These are phyloP conservation scores for Poeciliopsis turrubarensis DNA, from an alignment of 2,113 vertebrate genomes.

Conservation along the genomic window DNA sequence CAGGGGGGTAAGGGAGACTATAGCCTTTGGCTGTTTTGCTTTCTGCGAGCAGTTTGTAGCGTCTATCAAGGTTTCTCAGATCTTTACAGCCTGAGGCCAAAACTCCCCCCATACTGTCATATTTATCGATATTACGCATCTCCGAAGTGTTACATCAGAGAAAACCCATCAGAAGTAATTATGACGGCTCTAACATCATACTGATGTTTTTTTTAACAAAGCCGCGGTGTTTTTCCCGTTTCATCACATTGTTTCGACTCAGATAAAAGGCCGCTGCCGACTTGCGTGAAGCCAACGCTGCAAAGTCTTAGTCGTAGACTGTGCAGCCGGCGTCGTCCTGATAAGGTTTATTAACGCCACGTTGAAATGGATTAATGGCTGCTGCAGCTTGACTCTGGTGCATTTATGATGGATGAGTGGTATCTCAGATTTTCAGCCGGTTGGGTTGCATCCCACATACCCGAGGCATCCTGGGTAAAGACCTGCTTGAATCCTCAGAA, in stretches of 20 bases:
- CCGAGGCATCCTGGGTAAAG: slow-evolving; percentile 23
- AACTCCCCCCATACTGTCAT: slow-evolving; percentile 16
- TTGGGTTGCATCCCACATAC: slow-evolving; percentile 46
- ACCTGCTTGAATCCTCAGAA: slow-evolving; percentile 23
- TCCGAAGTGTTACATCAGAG: slow-evolving; percentile 56
- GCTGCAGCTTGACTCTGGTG: slow-evolving; percentile 7
- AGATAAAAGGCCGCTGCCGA: slow-evolving; percentile 36
- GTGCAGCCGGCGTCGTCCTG: slow-evolving; percentile 7
- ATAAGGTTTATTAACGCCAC: slow-evolving; percentile 18
- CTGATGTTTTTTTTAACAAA: slow-evolving; percentile 27
- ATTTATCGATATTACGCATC: slow-evolving; percentile 40
- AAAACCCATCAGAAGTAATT: slow-evolving; percentile 50
- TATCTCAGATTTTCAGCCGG: slow-evolving; percentile 40
- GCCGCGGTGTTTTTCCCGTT: slow-evolving; percentile 40
- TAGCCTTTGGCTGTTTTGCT: slow-evolving; percentile 28
- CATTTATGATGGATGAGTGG: slow-evolving; percentile 38
- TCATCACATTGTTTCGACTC: slow-evolving; percentile 53
- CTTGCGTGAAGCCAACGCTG: slow-evolving; percentile 18
- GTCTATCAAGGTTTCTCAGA: slow-evolving; percentile 41
- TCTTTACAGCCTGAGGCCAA: slow-evolving; percentile 30
- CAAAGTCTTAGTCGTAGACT: slow-evolving; percentile 11
- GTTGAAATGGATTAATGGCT: slow-evolving; percentile 22
- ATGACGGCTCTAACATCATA: slow-evolving; percentile 29
- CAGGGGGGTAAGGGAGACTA: not conserved
- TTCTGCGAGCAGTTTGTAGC: slow-evolving; percentile 22